phyloP scores from a whole-genome alignment of 2,888 invertebrate genomes.

The Xestoiulus laeticollis region DNA sequence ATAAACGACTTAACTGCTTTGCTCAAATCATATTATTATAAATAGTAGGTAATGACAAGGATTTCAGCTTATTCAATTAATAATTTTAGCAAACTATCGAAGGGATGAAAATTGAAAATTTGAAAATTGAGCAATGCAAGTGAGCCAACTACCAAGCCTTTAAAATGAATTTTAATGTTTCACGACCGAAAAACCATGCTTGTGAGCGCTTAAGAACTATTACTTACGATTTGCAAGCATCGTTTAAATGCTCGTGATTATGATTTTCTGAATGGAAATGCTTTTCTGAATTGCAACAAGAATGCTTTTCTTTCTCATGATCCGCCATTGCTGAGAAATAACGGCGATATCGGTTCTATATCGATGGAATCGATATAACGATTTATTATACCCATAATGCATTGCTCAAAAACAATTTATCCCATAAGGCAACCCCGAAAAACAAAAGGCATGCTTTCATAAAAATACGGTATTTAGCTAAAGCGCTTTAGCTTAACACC shows the following conservation, averaged over 20 bases:
- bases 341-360: too few species aligned
- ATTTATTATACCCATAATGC: too few species aligned
- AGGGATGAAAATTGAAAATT: neutral
- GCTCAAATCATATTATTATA: neutral
- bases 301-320: neutral
- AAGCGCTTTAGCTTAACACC: too few species aligned
- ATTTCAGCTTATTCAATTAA: neutral
- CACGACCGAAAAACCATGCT: neutral
- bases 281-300: slow-evolving; percentile 8
- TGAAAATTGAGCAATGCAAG: neutral
- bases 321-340: neutral
- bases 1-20: neutral
- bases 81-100: neutral
- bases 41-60: neutral
- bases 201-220: neutral
- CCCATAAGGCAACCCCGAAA: too few species aligned
- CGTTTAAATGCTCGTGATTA: slow-evolving; percentile 20
- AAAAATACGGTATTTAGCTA: too few species aligned
- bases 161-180: neutral
- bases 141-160: neutral
- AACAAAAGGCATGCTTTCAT: too few species aligned
- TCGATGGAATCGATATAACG: too few species aligned
- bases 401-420: too few species aligned
- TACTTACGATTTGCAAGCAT: slow-evolving; percentile 21
- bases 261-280: neutral